phyloP scores from a whole-genome alignment of 2,888 invertebrate species.

The Luperina nickerlii region DNA sequence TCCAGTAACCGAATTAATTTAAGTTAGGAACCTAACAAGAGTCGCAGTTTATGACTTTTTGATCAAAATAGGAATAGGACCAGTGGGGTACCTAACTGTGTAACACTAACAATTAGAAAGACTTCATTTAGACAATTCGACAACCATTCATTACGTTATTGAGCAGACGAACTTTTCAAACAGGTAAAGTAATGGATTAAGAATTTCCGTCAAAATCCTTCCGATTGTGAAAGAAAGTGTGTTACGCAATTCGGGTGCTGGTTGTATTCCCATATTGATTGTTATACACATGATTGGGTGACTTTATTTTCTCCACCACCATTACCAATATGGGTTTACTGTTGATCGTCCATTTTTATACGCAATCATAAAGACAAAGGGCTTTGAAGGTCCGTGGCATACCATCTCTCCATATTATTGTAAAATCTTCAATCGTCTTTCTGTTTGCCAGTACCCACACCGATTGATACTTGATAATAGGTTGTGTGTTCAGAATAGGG shows the following conservation, averaged over 20 bases:
- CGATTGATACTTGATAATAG: constrained; percentile 13
- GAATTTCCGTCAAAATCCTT: background rate
- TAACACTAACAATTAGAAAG: background rate
- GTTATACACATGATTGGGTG: too few relatives aligned
- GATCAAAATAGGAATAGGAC: background rate
- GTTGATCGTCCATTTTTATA: constrained; percentile 38
- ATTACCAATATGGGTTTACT: constrained; percentile 10
- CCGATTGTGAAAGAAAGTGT: background rate
- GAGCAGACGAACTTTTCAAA: background rate
- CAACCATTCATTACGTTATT: background rate
- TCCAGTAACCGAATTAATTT: background rate
- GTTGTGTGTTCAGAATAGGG: too few relatives aligned
- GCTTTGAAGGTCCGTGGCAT: too few relatives aligned
- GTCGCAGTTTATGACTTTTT: background rate
- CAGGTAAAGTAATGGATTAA: background rate
- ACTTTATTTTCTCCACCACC: background rate
- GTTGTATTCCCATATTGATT: background rate
- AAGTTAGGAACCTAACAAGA: background rate
- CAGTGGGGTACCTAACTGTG: background rate
- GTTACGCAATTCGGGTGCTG: background rate
- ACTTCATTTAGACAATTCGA: background rate
- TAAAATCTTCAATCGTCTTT: background rate
- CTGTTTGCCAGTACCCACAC: constrained; percentile 26
- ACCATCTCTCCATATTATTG: too few relatives aligned
- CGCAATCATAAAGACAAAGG: constrained; percentile 11